These are phyloP conservation scores for Holacanthus passer DNA, from an alignment of 2,113 vertebrate genomes.

Conservation along the genomic window DNA sequence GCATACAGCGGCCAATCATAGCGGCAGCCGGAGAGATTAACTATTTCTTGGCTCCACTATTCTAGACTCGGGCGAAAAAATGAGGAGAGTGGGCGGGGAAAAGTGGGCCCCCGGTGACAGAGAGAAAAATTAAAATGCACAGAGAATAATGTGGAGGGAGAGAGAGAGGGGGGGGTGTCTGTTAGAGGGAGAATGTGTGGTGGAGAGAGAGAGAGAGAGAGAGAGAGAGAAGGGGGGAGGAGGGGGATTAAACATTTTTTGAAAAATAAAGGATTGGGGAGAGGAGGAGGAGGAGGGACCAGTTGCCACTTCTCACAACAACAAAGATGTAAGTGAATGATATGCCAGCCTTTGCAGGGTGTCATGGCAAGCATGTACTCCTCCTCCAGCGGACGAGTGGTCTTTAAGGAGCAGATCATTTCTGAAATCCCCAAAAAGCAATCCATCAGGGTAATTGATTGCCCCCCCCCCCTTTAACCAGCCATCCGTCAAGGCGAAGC, in stretches of 20 bases:
- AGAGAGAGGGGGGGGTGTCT: slow-evolving; percentile 38
- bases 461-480: slow-evolving; percentile 67
- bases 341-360: slow-evolving; percentile 53
- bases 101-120: slow-evolving; percentile 73
- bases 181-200: slow-evolving; percentile 59
- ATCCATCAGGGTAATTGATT: slow-evolving; percentile 82
- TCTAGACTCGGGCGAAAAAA: slow-evolving; percentile 77
- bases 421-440: slow-evolving; percentile 70
- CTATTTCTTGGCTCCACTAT: slow-evolving; percentile 82
- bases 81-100: slow-evolving; percentile 79
- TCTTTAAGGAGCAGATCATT: slow-evolving; percentile 62
- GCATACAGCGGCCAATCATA: slow-evolving; percentile 79
- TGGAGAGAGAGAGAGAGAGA: slow-evolving; percentile 13
- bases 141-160: slow-evolving; percentile 77
- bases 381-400: slow-evolving; percentile 23
- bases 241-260: slow-evolving; percentile 79
- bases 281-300: slow-evolving; percentile 62
- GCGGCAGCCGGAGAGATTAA: slow-evolving; percentile 79
- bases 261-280: slow-evolving; percentile 70
- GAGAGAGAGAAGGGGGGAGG: slow-evolving; percentile 41
- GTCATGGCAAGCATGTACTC: slow-evolving; percentile 51
- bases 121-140: slow-evolving; percentile 81
- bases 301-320: slow-evolving; percentile 75
- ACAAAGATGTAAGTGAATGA: slow-evolving; percentile 68
- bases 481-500: slow-evolving; percentile 66